A percentile compares a stretch with the other conserved stretches of the same genome.
Conservation (phyloP, 92 coral and sea anemone species). For the Metridium senile region DNA sequence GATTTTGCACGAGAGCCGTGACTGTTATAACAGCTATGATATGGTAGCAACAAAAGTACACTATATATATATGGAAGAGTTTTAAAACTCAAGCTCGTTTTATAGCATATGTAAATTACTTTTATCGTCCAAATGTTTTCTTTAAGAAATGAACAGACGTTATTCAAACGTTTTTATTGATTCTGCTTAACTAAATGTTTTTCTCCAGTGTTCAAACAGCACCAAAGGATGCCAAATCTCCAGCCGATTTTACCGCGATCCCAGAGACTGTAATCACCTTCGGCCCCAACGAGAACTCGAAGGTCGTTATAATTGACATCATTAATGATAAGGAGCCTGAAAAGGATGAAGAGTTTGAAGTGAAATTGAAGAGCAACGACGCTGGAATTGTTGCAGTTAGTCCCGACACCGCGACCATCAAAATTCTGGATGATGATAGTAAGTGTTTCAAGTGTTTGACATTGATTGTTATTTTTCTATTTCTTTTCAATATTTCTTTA, state of each 20-base stretch:
- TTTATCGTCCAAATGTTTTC: too few species aligned
- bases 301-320: not conserved
- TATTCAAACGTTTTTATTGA: too few species aligned
- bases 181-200: not conserved
- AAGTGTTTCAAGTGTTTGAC: not conserved
- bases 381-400: constrained; percentile 2
- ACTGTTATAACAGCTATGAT: too few species aligned
- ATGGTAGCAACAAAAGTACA: too few species aligned
- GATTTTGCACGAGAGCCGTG: too few species aligned
- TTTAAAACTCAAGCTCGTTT: too few species aligned
- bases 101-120: too few species aligned
- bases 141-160: not conserved
- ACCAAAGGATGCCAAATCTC: constrained; percentile 1
- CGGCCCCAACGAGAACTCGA: not conserved
- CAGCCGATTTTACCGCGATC: not conserved
- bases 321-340: constrained; percentile 5
- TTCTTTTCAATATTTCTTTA: not conserved
- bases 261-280: constrained; percentile 7
- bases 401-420: constrained; percentile 9
- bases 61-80: too few species aligned
- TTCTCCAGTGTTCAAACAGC: constrained; percentile 13
- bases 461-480: not conserved
- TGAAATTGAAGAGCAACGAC: constrained; percentile 8
- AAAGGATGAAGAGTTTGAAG: constrained; percentile 11
- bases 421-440: constrained; percentile 27